Evolutionary conservation across 1,140 invertebrate genomes (phyloP), one percentile per base, ranked within the genome.

Genomic region (Tetramorium simillimum): DNA sequence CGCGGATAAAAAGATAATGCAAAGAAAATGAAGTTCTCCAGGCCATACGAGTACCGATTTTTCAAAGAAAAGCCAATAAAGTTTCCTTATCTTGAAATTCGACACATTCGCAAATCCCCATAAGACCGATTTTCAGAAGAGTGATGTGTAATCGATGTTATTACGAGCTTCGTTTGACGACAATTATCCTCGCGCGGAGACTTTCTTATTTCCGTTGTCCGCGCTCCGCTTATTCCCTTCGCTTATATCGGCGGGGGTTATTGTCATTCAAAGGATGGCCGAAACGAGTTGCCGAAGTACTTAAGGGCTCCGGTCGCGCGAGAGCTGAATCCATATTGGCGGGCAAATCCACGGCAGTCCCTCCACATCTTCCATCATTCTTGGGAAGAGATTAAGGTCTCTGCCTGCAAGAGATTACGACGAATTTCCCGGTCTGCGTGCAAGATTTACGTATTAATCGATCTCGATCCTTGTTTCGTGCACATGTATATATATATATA

Each of bases 281-380:
- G 14, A 84, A 73, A 84, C 69, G 56, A 84, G 53, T 84, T 49
- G 53, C 69, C 80, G 7, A 75, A 84, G 69, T 84, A 37, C 69
- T 84, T 75, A 75, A 21, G 56, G 1, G 18, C 33, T 46, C 9
- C n/a, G 53, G 12, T 46, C 51, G 80, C 24, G 40, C 80, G 80
- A 60, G 80, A 49, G 18, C 40, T n/a, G 40, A 73, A 84, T 84
- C 18, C n/a, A 84, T 82, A 84, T 73, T 73, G 69, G 24, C 24
- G 51, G 16, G 3, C 16, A 82, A 82, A 82, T 58, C 51, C 51
- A n/a, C 18, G 24, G 16, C 58, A 65, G 2, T 43, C 62, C 24
- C 67, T 21, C 24, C 46, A n/a, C 37, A 40, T 62, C 69, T 84
- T 75, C n/a, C 69, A 75, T 84, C 40, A 84, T 84, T 75, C 69